Evolutionary conservation across 2,888 invertebrate genomes (phyloP).

Genomic region (Lepidonotus clava): DNA sequence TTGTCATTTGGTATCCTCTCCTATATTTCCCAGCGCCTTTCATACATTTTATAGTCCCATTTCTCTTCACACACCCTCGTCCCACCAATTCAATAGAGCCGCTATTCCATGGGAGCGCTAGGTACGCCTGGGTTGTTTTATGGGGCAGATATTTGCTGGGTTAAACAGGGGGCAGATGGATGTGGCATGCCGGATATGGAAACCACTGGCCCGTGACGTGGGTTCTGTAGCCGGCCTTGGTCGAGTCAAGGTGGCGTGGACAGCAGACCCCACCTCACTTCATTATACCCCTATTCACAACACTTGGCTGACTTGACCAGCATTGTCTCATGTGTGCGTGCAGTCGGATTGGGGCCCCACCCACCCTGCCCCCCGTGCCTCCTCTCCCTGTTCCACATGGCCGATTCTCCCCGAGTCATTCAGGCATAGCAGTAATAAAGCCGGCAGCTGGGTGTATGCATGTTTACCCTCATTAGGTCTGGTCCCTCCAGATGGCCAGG

Average conservation of each 20-base stretch:
- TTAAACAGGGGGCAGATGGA: background rate
- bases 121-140: background rate
- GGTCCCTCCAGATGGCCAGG: conserved; percentile 45
- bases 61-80: background rate
- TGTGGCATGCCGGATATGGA: background rate
- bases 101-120: too few relatives aligned
- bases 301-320: too few relatives aligned
- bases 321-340: background rate
- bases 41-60: too few relatives aligned
- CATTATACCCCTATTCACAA: too few relatives aligned
- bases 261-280: too few relatives aligned
- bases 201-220: background rate
- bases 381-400: background rate
- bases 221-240: too few relatives aligned
- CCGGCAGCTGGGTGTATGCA: conserved; percentile 25
- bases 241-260: too few relatives aligned
- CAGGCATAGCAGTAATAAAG: background rate
- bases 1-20: too few relatives aligned
- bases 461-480: conserved; percentile 9
- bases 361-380: background rate
- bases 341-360: background rate
- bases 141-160: too few relatives aligned
- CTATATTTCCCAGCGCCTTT: too few relatives aligned
- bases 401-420: background rate
- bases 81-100: background rate